These are phyloP conservation scores for Meiosimyza platycephala DNA, from an alignment of 2,888 invertebrate genomes.

Conservation along the genomic window DNA sequence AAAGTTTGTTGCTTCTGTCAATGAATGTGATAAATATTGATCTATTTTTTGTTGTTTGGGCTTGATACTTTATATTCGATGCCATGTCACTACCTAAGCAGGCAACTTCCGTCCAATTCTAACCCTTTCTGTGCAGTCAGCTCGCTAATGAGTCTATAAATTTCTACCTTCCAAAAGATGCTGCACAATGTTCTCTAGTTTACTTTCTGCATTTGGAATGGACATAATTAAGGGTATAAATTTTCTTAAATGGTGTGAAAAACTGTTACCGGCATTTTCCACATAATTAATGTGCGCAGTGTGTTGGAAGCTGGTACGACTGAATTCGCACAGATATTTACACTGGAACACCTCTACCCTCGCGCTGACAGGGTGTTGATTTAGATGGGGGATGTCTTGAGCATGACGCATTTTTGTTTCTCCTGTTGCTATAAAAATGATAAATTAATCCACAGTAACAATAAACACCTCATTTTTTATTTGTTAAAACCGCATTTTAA, in stretches of 20 bases:
- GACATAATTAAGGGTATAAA: slow-evolving; percentile 40
- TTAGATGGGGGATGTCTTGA: too few relatives aligned
- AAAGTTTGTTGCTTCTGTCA: too few relatives aligned
- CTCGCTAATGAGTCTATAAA: slow-evolving; percentile 19
- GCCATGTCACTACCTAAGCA: not conserved
- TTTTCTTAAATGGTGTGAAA: slow-evolving; percentile 41
- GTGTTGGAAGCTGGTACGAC: not conserved
- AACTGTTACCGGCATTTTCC: slow-evolving; percentile 37
- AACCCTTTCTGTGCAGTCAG: too few relatives aligned
- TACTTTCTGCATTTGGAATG: slow-evolving; percentile 24
- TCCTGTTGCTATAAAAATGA: slow-evolving; percentile 30
- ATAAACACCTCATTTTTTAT: slow-evolving; percentile 39
- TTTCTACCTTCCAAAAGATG: not conserved
- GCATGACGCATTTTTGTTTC: not conserved
- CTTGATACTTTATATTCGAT: not conserved
- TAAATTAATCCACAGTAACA: slow-evolving; percentile 37
- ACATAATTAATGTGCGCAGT: slow-evolving; percentile 38
- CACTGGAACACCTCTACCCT: not conserved
- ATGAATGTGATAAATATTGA: too few relatives aligned
- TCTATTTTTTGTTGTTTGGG: too few relatives aligned
- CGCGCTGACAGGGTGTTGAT: not conserved
- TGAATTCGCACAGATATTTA: not conserved
- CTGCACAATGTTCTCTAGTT: not conserved
- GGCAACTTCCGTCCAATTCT: not conserved
- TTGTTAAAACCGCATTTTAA: slow-evolving; percentile 1